Evolutionary conservation across 2,113 vertebrate genomes (phyloP).

Genomic region (Takifugu flavidus): DNA sequence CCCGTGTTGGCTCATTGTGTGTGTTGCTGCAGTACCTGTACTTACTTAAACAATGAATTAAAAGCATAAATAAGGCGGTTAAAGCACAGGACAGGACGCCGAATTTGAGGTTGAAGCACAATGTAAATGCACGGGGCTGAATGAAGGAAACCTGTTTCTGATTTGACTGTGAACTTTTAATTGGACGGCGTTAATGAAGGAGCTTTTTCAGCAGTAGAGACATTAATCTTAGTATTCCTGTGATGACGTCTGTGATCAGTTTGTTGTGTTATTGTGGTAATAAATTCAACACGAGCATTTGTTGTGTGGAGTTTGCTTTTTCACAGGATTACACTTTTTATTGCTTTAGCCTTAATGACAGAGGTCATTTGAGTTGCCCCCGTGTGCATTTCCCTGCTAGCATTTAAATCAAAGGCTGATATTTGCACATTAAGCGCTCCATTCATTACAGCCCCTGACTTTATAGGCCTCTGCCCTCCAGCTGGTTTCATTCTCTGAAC

Average conservation of each 20-base stretch:
- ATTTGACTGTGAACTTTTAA: constrained; percentile 32
- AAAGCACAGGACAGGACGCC: constrained; percentile 32
- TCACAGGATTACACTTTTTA: background rate
- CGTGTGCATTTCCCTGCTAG: no score
- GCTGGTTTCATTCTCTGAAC: no score
- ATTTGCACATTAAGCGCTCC: no score
- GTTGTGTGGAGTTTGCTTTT: constrained; percentile 13
- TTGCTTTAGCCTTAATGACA: no score
- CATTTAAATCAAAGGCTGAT: no score
- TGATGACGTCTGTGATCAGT: constrained; percentile 32
- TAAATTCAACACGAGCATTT: constrained; percentile 44
- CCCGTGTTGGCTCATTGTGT: constrained; percentile 30
- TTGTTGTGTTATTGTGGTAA: constrained; percentile 49
- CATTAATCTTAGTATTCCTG: constrained; percentile 18
- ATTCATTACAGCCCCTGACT: no score
- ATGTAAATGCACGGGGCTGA: constrained; percentile 36
- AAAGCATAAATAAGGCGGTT: background rate
- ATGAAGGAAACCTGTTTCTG: constrained; percentile 28
- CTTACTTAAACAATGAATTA: background rate
- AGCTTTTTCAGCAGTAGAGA: constrained; percentile 26
- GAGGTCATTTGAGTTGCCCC: no score
- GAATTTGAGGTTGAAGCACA: constrained; percentile 46
- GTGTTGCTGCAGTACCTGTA: constrained; percentile 25
- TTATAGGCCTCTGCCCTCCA: no score
- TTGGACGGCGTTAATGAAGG: constrained; percentile 25